These are phyloP conservation scores for Microtus californicus DNA, from an alignment of 2,797 vertebrate species.

Conservation along the genomic window DNA sequence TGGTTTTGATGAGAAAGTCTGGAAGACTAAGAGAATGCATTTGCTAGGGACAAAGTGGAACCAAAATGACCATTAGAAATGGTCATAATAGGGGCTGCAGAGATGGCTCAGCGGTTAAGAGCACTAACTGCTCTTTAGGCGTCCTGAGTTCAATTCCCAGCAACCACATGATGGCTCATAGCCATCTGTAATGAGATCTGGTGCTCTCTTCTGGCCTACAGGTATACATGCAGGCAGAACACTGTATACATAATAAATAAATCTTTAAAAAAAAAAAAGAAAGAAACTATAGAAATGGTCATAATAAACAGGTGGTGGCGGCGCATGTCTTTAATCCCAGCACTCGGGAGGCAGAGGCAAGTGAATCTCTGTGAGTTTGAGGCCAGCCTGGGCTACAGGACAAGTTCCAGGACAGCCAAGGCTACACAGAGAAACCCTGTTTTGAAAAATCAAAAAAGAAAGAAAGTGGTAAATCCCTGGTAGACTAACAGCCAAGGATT, in stretches of 20 bases:
- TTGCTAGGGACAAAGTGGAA: constrained; percentile 24
- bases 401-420: not conserved
- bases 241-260: too few species aligned
- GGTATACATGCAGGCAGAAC: too few species aligned
- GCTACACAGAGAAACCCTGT: not conserved
- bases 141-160: too few species aligned
- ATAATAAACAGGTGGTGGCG: not conserved
- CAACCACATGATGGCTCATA: too few species aligned
- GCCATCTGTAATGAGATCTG: too few species aligned
- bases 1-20: constrained; percentile 47
- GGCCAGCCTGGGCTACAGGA: not conserved
- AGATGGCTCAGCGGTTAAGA: too few species aligned
- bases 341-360: not conserved
- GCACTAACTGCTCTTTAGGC: too few species aligned
- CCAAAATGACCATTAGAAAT: not conserved
- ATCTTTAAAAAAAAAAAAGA: too few species aligned
- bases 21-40: not conserved
- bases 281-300: too few species aligned
- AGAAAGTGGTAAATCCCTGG: not conserved
- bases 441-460: not conserved
- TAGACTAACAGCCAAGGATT: not conserved
- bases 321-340: too few species aligned
- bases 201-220: too few species aligned
- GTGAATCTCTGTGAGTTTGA: not conserved
- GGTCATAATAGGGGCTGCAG: not conserved